A percentile compares a stretch with the other conserved stretches of the same genome.
phyloP scores from a whole-genome alignment of 1,140 invertebrate genomes.

The Lucilia cuprina region DNA sequence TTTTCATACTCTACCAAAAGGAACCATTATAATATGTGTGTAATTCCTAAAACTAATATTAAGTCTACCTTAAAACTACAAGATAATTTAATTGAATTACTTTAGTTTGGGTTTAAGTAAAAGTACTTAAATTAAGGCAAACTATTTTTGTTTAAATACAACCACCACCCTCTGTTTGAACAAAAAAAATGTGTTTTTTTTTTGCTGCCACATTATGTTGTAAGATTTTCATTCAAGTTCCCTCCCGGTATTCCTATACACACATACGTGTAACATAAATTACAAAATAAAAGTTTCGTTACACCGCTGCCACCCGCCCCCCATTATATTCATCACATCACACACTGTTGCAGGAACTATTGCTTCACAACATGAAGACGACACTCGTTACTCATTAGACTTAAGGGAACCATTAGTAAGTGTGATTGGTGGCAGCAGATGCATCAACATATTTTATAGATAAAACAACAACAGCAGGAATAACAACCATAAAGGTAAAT shows the following conservation, averaged over 20 bases:
- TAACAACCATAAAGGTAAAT: conserved; percentile 2
- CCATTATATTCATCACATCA: not conserved
- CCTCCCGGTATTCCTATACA: not conserved
- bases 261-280: conserved; percentile 25
- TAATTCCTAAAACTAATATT: not conserved
- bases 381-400: conserved; percentile 18
- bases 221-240: not conserved
- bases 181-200: not conserved
- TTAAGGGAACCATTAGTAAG: conserved; percentile 33
- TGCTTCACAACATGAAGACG: no score
- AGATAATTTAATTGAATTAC: not conserved
- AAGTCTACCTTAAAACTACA: not conserved
- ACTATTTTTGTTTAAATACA: not conserved
- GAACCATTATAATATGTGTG: not conserved
- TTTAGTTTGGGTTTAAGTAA: not conserved
- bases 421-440: conserved; percentile 36
- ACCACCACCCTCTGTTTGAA: not conserved
- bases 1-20: not conserved
- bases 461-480: not conserved
- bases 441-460: conserved; percentile 27
- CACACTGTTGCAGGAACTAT: not conserved
- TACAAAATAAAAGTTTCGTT: not conserved
- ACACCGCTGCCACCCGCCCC: not conserved
- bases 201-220: not conserved
- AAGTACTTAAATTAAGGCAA: not conserved